Evolutionary conservation across 1,140 invertebrate species (phyloP).

Genomic region (Magallana angulata): DNA sequence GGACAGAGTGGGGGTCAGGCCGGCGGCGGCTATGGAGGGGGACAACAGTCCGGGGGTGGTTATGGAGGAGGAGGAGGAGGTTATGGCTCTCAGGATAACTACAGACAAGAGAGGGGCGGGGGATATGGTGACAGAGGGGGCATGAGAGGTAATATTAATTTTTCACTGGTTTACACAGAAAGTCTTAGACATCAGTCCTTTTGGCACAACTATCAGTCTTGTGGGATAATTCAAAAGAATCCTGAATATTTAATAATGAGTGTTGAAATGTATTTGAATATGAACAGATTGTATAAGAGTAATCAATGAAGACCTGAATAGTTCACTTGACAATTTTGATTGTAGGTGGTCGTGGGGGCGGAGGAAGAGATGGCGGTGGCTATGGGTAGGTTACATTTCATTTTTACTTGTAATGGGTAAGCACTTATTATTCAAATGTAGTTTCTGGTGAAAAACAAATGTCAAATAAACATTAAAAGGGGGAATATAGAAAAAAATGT

Average conservation of each 20-base stretch:
- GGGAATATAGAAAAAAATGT: too few relatives aligned
- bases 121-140: conserved; percentile 53
- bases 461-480: background rate
- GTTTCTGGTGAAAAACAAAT: background rate
- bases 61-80: conserved; percentile 40
- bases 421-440: background rate
- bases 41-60: conserved; percentile 44
- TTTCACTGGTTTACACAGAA: background rate
- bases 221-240: too few relatives aligned
- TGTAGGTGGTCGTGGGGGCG: conserved; percentile 34
- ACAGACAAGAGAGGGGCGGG: conserved; percentile 41
- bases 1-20: conserved; percentile 39
- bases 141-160: conserved; percentile 22
- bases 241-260: too few relatives aligned
- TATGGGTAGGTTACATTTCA: conserved; percentile 48
- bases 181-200: background rate
- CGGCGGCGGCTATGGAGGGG: conserved; percentile 48
- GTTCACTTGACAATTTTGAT: background rate
- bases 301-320: too few relatives aligned
- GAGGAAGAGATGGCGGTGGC: conserved; percentile 11
- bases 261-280: too few relatives aligned
- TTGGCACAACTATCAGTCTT: too few relatives aligned
- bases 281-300: too few relatives aligned
- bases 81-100: conserved; percentile 23
- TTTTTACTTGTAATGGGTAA: background rate